These are phyloP conservation scores for Montipora cactus DNA, from an alignment of 64 coral and sea anemone genomes.

Conservation along the genomic window DNA sequence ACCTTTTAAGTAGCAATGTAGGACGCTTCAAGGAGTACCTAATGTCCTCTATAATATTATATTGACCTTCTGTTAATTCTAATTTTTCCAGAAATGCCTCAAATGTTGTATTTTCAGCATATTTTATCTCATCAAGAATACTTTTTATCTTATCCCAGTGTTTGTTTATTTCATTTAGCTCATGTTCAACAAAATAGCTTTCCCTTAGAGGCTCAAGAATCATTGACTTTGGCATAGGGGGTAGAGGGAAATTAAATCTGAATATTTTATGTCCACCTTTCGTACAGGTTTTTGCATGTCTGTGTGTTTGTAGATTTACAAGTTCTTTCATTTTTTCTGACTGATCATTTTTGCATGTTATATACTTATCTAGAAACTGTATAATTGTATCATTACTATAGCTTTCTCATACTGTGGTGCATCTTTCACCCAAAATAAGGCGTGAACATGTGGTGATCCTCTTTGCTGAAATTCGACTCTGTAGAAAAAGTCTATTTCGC, in stretches of 20 bases:
- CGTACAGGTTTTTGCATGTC: background rate
- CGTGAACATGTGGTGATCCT: too few species aligned
- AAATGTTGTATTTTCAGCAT: background rate
- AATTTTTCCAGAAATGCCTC: too few species aligned
- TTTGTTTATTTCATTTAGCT: background rate
- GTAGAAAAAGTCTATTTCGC: background rate
- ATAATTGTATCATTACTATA: conserved; percentile 8
- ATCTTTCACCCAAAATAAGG: background rate
- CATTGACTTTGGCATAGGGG: conserved; percentile 5
- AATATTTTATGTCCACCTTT: conserved; percentile 8
- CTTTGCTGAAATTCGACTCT: too few species aligned
- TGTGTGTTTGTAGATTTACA: too few species aligned
- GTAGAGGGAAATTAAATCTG: conserved; percentile 7
- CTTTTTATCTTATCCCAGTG: too few species aligned
- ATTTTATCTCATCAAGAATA: too few species aligned
- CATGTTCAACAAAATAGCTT: background rate
- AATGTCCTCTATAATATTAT: too few species aligned
- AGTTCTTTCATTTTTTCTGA: background rate
- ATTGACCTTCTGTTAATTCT: too few species aligned
- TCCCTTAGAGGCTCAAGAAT: conserved; percentile 3
- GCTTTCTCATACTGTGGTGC: background rate
- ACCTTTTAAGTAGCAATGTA: too few species aligned
- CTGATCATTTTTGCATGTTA: conserved; percentile 18
- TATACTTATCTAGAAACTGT: background rate
- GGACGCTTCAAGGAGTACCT: too few species aligned